Conservation (phyloP, 92 coral and sea anemone genomes). For the Chrysogorgia sp. region DNA sequence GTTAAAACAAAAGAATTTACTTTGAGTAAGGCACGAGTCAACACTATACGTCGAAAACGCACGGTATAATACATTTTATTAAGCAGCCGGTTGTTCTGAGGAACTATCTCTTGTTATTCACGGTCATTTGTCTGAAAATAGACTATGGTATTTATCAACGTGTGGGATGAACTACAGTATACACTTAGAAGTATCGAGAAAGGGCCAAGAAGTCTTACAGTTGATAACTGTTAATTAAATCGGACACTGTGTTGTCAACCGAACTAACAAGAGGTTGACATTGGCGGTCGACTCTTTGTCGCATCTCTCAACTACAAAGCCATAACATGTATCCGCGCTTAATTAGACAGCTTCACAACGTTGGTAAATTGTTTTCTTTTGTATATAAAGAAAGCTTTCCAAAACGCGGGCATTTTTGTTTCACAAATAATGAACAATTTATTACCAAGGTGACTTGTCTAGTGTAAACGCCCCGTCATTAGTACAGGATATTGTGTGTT, state of each 20-base stretch:
- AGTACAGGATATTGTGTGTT: background rate
- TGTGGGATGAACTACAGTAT: no score
- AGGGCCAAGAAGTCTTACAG: constrained; percentile 15
- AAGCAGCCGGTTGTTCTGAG: no score
- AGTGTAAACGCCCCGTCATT: background rate
- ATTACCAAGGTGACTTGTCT: constrained; percentile 9
- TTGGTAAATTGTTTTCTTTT: constrained; percentile 4
- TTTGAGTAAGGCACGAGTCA: no score
- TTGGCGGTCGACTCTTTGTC: constrained; percentile 29
- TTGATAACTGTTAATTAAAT: constrained; percentile 29
- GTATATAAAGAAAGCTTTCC: constrained; percentile 2
- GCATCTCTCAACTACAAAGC: background rate
- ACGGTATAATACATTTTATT: no score
- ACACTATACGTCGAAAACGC: no score
- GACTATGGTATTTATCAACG: no score
- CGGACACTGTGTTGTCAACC: constrained; percentile 16
- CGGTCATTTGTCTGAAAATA: no score
- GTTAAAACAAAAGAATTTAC: no score
- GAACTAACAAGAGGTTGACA: constrained; percentile 1
- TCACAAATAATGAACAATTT: background rate
- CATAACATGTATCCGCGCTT: constrained; percentile 6
- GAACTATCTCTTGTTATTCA: no score
- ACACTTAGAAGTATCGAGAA: no score
- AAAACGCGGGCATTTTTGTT: background rate
- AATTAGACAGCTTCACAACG: constrained; percentile 18